Evolutionary conservation across 2,797 vertebrate genomes (phyloP).

Genomic region (Sphenopsis melanotis): DNA sequence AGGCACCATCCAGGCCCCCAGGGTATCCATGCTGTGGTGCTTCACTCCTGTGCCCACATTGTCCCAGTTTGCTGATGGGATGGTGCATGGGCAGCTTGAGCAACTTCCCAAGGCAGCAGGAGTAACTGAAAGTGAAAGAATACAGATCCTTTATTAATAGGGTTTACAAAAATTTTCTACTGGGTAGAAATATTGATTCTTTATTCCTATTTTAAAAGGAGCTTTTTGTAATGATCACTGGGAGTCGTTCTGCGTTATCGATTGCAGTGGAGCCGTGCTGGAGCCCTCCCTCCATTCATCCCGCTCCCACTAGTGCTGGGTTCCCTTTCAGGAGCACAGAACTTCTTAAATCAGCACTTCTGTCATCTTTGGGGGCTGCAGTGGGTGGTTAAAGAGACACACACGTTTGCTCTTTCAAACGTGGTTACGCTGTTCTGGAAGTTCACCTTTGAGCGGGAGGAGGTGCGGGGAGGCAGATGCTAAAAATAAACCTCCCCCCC

Average conservation of each 20-base stretch:
- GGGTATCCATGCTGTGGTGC: rapidly evolving
- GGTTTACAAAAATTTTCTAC: constrained; percentile 10
- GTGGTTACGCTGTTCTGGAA: constrained; percentile 56
- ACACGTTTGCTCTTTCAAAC: background rate
- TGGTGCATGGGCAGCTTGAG: background rate
- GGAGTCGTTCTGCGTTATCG: background rate
- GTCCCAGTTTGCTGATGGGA: rapidly evolving
- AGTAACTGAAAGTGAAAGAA: constrained; percentile 21
- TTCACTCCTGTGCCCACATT: rapidly evolving
- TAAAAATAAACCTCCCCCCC: constrained; percentile 74
- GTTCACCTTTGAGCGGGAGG: constrained; percentile 55
- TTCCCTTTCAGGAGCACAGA: background rate
- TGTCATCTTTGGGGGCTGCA: background rate
- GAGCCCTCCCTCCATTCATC: constrained; percentile 22
- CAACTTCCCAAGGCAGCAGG: background rate
- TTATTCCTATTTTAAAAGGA: constrained; percentile 40
- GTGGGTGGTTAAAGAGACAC: background rate
- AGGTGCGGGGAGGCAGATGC: constrained; percentile 46
- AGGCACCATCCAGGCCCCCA: background rate
- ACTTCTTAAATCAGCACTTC: background rate
- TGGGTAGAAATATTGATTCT: constrained; percentile 31
- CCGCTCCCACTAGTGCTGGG: background rate
- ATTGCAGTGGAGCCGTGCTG: background rate
- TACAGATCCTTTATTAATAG: constrained; percentile 11
- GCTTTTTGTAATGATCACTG: constrained; percentile 42